Evolutionary conservation across 1,140 invertebrate genomes (phyloP).

Genomic region (Heliconius hermathena): DNA sequence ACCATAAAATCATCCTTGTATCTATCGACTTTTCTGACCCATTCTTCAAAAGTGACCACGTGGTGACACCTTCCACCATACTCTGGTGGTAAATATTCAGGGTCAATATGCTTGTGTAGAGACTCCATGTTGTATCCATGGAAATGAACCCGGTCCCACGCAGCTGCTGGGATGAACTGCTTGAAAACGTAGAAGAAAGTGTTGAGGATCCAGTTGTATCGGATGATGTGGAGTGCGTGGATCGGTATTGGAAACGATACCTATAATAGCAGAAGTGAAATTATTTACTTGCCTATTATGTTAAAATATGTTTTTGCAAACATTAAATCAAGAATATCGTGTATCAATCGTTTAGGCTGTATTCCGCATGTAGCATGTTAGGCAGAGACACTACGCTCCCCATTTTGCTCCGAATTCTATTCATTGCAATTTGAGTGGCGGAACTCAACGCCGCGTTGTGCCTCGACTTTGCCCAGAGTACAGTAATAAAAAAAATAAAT

Average conservation of each 20-base stretch:
- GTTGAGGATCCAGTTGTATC: constrained; percentile 90
- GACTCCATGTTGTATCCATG: constrained; percentile 89
- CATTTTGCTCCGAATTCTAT: too few relatives aligned
- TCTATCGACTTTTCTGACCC: constrained; percentile 62
- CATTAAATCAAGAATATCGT: too few relatives aligned
- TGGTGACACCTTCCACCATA: constrained; percentile 85
- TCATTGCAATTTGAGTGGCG: too few relatives aligned
- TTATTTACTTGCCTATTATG: too few relatives aligned
- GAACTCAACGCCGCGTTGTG: too few relatives aligned
- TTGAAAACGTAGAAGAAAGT: constrained; percentile 88
- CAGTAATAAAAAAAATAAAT: too few relatives aligned
- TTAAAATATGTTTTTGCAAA: too few relatives aligned
- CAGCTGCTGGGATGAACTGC: constrained; percentile 86
- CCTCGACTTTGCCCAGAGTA: too few relatives aligned
- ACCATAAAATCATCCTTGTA: constrained; percentile 73
- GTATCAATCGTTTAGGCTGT: too few relatives aligned
- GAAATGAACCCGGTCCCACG: constrained; percentile 87
- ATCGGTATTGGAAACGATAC: constrained; percentile 88
- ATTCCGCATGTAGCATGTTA: too few relatives aligned
- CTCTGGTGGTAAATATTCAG: constrained; percentile 86
- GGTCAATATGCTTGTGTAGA: constrained; percentile 87
- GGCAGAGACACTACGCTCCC: too few relatives aligned
- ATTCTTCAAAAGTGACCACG: constrained; percentile 60
- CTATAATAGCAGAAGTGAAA: constrained; percentile 47
- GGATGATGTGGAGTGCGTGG: constrained; percentile 87